phyloP scores from a whole-genome alignment of 2,888 invertebrate genomes.

The Lochmaea crataegi region DNA sequence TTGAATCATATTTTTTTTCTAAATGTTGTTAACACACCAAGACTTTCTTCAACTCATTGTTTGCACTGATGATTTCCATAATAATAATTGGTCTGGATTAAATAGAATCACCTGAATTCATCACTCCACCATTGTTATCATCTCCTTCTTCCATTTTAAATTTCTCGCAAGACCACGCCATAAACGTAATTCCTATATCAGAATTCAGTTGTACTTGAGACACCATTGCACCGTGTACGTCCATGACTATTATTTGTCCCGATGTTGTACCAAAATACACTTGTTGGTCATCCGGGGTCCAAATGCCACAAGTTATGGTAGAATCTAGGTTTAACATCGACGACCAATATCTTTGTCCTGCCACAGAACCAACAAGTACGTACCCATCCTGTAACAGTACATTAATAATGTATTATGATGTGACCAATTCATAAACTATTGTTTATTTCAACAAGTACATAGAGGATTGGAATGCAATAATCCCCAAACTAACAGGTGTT shows the following conservation, averaged over 20 bases:
- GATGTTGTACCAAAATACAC: constrained; percentile 96
- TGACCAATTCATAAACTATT: too few species aligned
- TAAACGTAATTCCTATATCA: constrained; percentile 87
- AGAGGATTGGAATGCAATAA: too few species aligned
- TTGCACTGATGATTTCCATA: too few species aligned
- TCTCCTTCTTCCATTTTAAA: constrained; percentile 97
- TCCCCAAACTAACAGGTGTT: too few species aligned
- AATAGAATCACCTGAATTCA: constrained; percentile 62
- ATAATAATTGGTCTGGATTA: too few species aligned
- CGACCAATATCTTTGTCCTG: constrained; percentile 98
- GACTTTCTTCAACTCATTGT: too few species aligned
- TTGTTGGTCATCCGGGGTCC: constrained; percentile 98
- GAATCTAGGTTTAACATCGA: constrained; percentile 95
- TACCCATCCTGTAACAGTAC: constrained; percentile 84
- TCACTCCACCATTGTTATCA: constrained; percentile 73
- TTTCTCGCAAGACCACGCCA: constrained; percentile 98
- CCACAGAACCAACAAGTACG: constrained; percentile 96
- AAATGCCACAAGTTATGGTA: constrained; percentile 95
- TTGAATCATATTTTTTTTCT: too few species aligned
- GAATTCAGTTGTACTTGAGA: constrained; percentile 90
- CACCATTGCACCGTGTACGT: constrained; percentile 95
- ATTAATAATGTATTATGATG: too few species aligned
- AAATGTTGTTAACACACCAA: too few species aligned
- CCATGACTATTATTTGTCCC: constrained; percentile 96
- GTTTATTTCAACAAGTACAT: too few species aligned